Conservation (phyloP, 1,140 invertebrate genomes). For the Tribolium castaneum region DNA sequence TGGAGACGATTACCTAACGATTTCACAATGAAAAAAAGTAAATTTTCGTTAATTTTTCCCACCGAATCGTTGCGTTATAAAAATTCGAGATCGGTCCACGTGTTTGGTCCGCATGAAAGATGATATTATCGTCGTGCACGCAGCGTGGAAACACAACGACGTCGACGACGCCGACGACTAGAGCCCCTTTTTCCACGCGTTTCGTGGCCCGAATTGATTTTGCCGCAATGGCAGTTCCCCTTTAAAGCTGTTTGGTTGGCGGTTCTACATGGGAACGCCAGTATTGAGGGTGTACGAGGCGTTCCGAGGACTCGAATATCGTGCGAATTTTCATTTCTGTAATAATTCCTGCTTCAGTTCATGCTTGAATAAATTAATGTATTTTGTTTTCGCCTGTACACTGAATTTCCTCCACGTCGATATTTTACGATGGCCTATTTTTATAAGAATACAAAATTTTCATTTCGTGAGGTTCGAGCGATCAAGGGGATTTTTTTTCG, state of each 20-base stretch:
- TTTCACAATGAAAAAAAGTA: not conserved
- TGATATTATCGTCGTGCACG: conserved; percentile 25
- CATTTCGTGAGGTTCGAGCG: not conserved
- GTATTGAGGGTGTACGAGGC: conserved; percentile 39
- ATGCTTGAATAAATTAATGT: conserved; percentile 41
- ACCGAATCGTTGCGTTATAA: not conserved
- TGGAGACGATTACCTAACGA: no score
- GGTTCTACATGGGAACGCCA: conserved; percentile 51
- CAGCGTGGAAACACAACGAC: not conserved
- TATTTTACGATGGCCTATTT: conserved; percentile 19
- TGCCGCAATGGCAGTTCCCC: conserved; percentile 54
- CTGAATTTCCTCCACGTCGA: conserved; percentile 20
- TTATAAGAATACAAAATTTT: conserved; percentile 16
- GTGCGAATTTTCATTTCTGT: conserved; percentile 41
- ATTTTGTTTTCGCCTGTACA: conserved; percentile 39
- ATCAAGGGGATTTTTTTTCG: not conserved
- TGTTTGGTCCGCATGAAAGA: conserved; percentile 26
- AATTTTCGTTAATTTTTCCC: not conserved
- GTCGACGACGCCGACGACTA: not conserved
- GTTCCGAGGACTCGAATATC: conserved; percentile 28
- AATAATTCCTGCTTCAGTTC: conserved; percentile 40
- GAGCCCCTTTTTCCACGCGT: conserved; percentile 34
- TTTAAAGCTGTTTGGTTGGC: conserved; percentile 56
- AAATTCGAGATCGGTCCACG: conserved; percentile 27
- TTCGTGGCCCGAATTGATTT: conserved; percentile 53